A percentile compares a stretch with the other conserved stretches of the same genome.
Conservation (phyloP, 2,888 invertebrate species). For the Metalampra italica region DNA sequence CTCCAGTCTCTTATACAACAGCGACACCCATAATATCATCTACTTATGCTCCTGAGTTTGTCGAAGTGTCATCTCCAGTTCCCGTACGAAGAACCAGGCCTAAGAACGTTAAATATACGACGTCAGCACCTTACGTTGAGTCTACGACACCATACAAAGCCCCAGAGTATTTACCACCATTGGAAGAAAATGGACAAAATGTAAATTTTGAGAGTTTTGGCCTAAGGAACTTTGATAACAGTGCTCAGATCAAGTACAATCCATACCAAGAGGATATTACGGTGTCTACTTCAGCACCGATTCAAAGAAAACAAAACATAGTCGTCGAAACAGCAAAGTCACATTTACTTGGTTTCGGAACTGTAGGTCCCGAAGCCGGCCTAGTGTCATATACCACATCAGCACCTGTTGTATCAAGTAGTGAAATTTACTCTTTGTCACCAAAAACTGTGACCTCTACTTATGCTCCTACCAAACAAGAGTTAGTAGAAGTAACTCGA, state of each 20-base stretch:
- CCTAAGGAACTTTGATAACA: constrained; percentile 34
- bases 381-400: constrained; percentile 55
- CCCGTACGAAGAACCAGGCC: constrained; percentile 19
- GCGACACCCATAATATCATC: constrained; percentile 39
- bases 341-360: constrained; percentile 64
- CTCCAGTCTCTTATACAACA: constrained; percentile 54
- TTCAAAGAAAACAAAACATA: constrained; percentile 55
- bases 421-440: constrained; percentile 35
- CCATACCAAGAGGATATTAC: constrained; percentile 48
- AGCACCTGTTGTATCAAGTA: constrained; percentile 33
- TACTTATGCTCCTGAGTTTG: constrained; percentile 15
- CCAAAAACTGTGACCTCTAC: constrained; percentile 46
- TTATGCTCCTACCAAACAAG: constrained; percentile 53
- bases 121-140: constrained; percentile 28
- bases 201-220: constrained; percentile 46
- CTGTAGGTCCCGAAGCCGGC: constrained; percentile 67
- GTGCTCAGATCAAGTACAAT: constrained; percentile 41
- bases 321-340: constrained; percentile 66
- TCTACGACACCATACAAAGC: constrained; percentile 35
- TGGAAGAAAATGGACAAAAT: constrained; percentile 16
- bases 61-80: constrained; percentile 14
- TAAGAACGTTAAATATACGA: constrained; percentile 22
- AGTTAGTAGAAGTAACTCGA: constrained; percentile 53
- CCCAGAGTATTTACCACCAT: constrained; percentile 45
- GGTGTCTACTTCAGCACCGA: constrained; percentile 17